phyloP scores from a whole-genome alignment of 53 echinoderm and acorn worm species.

The Actinopyga echinites region DNA sequence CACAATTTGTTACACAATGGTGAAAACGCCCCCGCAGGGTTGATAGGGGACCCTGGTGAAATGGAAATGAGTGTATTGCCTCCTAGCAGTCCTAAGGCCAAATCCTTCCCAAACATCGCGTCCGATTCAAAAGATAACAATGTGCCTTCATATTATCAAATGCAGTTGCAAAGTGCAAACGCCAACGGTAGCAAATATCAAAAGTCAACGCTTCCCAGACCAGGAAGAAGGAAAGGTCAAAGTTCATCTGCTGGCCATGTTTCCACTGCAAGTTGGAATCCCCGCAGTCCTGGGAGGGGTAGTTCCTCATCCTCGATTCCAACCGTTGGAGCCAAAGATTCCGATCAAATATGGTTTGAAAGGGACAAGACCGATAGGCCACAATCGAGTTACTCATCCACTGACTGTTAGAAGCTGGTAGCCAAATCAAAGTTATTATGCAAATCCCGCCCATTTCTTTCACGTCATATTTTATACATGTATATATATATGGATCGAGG shows the following conservation, averaged over 20 bases:
- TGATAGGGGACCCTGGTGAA: not conserved
- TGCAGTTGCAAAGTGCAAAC: slow-evolving; percentile 28
- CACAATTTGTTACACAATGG: not conserved
- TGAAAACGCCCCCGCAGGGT: no score
- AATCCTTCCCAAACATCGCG: slow-evolving; percentile 20
- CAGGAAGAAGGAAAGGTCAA: slow-evolving; percentile 9
- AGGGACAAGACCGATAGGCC: not conserved
- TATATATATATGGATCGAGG: no score
- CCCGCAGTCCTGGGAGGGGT: slow-evolving; percentile 15
- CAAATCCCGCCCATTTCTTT: slow-evolving; percentile 47
- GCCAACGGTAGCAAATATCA: not conserved
- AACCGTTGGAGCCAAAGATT: not conserved
- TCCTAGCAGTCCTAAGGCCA: slow-evolving; percentile 7
- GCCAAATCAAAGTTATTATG: slow-evolving; percentile 36
- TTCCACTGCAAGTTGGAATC: slow-evolving; percentile 28
- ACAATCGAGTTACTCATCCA: slow-evolving; percentile 8
- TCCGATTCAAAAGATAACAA: not conserved
- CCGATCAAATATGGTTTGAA: slow-evolving; percentile 28
- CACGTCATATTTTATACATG: not conserved
- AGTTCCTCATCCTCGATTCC: not conserved
- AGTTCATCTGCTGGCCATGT: slow-evolving; percentile 34
- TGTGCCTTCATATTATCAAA: slow-evolving; percentile 41
- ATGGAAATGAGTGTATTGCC: not conserved
- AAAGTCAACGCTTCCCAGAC: slow-evolving; percentile 20
- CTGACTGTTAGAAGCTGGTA: slow-evolving; percentile 22